Conservation (phyloP, 2,113 vertebrate genomes). For the Mobula hypostoma region DNA sequence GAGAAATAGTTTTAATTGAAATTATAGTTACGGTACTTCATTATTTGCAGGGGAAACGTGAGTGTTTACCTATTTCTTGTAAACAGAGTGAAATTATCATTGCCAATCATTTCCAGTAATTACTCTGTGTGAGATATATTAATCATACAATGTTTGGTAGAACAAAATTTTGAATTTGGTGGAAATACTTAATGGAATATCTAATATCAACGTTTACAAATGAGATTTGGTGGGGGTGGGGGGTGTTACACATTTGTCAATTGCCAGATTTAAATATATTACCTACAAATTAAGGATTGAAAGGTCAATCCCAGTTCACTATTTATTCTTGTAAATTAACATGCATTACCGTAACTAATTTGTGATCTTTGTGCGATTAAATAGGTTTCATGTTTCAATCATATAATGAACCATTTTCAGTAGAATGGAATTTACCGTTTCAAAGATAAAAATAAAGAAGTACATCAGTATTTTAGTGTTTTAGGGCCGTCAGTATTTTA, state of each 20-base stretch:
- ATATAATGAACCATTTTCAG: not conserved
- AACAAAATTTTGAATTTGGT: not conserved
- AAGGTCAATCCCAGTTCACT: not conserved
- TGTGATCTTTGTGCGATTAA: not conserved
- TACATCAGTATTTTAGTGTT: not conserved
- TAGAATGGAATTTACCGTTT: not conserved
- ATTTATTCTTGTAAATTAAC: too few relatives aligned
- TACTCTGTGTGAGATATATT: not conserved
- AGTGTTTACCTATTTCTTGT: not conserved
- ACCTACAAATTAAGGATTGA: too few relatives aligned
- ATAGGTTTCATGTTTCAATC: not conserved
- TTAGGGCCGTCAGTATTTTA: not conserved
- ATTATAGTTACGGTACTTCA: not conserved
- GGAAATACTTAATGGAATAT: not conserved
- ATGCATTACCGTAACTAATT: not conserved
- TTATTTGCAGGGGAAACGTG: not conserved
- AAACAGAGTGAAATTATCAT: not conserved
- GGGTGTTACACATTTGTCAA: not conserved
- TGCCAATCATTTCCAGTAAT: not conserved
- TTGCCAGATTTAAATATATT: not conserved
- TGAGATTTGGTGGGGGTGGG: too few relatives aligned
- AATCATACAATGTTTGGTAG: not conserved
- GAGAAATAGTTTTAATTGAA: not conserved
- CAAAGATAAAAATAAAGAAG: not conserved
- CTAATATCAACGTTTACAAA: too few relatives aligned